Evolutionary conservation across 2,888 invertebrate genomes (phyloP).

Genomic region (Rosalia funebris): DNA sequence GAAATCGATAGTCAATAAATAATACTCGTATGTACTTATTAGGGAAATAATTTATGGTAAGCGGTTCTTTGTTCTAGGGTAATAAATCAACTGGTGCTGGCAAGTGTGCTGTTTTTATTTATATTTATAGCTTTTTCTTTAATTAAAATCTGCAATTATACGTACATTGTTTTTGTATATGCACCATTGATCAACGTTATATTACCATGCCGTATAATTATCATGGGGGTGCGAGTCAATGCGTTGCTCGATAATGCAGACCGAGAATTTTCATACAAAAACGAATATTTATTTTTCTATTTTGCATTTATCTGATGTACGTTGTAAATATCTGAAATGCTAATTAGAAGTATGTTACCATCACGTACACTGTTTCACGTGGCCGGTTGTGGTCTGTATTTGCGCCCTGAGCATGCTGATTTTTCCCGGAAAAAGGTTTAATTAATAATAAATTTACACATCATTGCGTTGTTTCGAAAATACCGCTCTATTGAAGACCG

Average conservation of each 20-base stretch:
- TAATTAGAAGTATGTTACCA: background rate
- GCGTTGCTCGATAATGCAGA: conserved; percentile 3
- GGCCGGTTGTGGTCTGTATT: background rate
- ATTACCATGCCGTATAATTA: too few relatives aligned
- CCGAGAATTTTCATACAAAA: background rate
- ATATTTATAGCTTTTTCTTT: conserved; percentile 22
- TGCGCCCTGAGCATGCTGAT: conserved; percentile 5
- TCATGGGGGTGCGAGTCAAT: background rate
- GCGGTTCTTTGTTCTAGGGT: conserved; percentile 13
- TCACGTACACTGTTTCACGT: background rate
- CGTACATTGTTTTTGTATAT: conserved; percentile 2
- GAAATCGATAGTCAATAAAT: conserved; percentile 17
- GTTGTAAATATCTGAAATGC: conserved; percentile 9
- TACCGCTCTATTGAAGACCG: conserved; percentile 10
- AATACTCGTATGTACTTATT: conserved; percentile 20
- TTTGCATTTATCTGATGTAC: conserved; percentile 5
- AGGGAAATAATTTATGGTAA: conserved; percentile 16
- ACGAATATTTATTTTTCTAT: conserved; percentile 17
- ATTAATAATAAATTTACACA: conserved; percentile 18
- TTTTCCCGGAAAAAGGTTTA: conserved; percentile 14
- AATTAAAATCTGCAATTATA: conserved; percentile 25
- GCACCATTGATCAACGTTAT: background rate
- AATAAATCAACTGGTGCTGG: conserved; percentile 16
- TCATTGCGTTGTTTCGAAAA: conserved; percentile 8
- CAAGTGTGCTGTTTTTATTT: conserved; percentile 12